phyloP scores from a whole-genome alignment of 2,113 vertebrate genomes.

The Semicossyphus pulcher region DNA sequence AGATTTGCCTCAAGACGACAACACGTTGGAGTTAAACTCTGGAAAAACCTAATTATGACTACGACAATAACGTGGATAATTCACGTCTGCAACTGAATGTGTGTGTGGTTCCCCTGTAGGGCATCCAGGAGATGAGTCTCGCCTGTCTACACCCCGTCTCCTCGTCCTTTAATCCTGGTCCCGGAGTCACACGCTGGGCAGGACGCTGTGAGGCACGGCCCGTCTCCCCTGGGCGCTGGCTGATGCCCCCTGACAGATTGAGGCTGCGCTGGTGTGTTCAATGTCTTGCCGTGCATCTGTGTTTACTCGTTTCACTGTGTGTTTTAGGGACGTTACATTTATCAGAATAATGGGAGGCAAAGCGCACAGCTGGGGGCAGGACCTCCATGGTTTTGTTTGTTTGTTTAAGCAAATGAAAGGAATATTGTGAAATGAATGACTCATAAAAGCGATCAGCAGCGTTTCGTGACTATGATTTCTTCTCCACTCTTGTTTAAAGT shows the following conservation, averaged over 20 bases:
- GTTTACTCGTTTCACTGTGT: constrained; percentile 7
- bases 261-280: constrained; percentile 67
- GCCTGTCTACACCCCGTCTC: constrained; percentile 16
- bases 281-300: constrained; percentile 25
- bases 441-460: constrained; percentile 33
- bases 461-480: constrained; percentile 21
- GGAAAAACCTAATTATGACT: constrained; percentile 53
- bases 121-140: constrained; percentile 34
- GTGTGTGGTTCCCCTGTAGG: constrained; percentile 27
- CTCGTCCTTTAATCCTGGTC: constrained; percentile 37
- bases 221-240: constrained; percentile 56
- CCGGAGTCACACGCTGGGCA: constrained; percentile 35
- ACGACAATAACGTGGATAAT: constrained; percentile 41
- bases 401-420: constrained; percentile 37
- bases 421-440: constrained; percentile 19
- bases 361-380: constrained; percentile 9
- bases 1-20: constrained; percentile 15
- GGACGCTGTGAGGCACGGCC: constrained; percentile 49
- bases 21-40: constrained; percentile 22
- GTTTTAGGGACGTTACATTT: constrained; percentile 16
- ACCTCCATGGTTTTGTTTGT: constrained; percentile 24
- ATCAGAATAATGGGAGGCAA: constrained; percentile 51
- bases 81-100: constrained; percentile 26
- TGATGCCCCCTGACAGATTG: constrained; percentile 83
- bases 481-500: constrained; percentile 8